Evolutionary conservation across 2,888 invertebrate genomes (phyloP), one percentile per base, ranked within the genome.

Genomic region (Cheilosia scutellata): DNA sequence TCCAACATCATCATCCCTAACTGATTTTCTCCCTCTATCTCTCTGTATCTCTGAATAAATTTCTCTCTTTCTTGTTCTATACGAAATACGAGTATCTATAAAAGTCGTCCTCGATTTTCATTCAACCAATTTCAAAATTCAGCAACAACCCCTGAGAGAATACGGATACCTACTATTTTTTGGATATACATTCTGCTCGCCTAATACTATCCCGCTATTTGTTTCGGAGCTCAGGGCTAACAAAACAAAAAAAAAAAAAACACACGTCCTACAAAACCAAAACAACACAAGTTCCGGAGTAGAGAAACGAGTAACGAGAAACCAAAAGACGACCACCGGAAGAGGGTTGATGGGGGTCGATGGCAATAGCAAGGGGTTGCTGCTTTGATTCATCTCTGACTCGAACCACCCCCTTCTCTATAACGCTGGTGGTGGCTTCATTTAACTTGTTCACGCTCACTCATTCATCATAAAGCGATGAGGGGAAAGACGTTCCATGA

Each of bases 321-420:
- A 82, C n/a, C 65, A 37, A 6, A 86, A 71, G 62, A 82, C 86
- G 76, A 66, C 77, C 71, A 82, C 80, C 86, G 80, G 86, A 82
- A 86, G 82, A 60, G 82, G 76, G 68, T 29, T 86, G 72, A 86
- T 86, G 86, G 86, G 86, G 76, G 76, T 77, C 68, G 86, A 86
- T 82, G 80, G 82, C 66, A 55, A 68, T 82, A 86, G 86, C 82
- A 86, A 58, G 86, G 86, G 77, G 62, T 68, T 20, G 20, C 20
- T 76, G 71, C 1, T 51, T 44, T 40, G 47, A 9, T 25, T 44
- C 68, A 72, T 7, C 47, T 44, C 47, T 47, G 33, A 57, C 44
- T 44, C 25, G 27, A 47, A 62, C 29, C 9, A 47, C 7, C 44
- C 29, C 27, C 37, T 20, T 44, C 42, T 4, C 40, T 29, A 27